Evolutionary conservation across 2,888 invertebrate genomes (phyloP), one percentile per base, ranked within the genome.

Genomic region (Eupsilia transversa): DNA sequence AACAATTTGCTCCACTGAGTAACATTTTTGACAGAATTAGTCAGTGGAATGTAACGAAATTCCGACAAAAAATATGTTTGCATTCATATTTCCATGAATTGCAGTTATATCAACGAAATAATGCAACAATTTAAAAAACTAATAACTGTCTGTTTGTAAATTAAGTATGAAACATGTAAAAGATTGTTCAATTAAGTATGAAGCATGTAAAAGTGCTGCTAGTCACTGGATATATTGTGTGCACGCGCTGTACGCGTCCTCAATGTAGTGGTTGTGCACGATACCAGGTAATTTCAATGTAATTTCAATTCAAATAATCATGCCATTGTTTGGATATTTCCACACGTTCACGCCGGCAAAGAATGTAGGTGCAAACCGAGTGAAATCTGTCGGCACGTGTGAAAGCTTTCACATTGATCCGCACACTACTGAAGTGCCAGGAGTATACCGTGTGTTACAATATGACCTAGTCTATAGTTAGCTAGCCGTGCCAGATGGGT

Each of bases 121-220:
- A 66, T 41, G 66, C 66, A 66, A 54, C 54, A 54, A 66, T 66
- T 54, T 66, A 54, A 14, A 41, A 66, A 66, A 38, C 54, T 66
- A 54, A n/a, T 52, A 52, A 52, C 54, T 66, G 20, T 27, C 52
- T 27, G 66, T 66, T 66, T 38, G 38, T 66, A 66, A 66, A 66
- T 66, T 66, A 54, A 66, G 66, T 54, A 66, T 6, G 38, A 66
- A 54, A 66, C 52, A 20, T 66, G 66, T 54, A 52, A 66, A 66
- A 54, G 9, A 66, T 54, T 38, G 38, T 66, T 66, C 20, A 66
- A 54, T 54, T 66, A 54, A n/a, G n/a, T n/a, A n/a, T n/a, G n/a
- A n/a, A n/a, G n/a, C 10, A 27, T 54, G 54, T 27, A 66, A 54
- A 66, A 54, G 38, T 66, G 65, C 52, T 23, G 54, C 52, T 66